Evolutionary conservation across 2,113 vertebrate species (phyloP).

Genomic region (Amphiprion percula): DNA sequence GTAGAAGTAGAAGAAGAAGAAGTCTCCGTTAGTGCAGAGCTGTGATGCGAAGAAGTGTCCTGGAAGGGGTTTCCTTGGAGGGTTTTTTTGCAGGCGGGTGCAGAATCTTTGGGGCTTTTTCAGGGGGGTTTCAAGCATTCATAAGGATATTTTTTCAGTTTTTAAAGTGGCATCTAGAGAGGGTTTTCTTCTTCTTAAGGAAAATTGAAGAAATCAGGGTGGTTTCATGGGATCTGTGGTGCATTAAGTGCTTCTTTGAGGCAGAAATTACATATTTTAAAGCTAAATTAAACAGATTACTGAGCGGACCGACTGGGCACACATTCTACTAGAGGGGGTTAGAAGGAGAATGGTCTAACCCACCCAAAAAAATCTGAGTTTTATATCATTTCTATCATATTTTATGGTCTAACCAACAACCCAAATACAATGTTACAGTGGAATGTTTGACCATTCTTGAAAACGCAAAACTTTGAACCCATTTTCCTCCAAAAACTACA

Average conservation of each 20-base stretch:
- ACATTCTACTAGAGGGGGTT: background rate
- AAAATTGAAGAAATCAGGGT: no score
- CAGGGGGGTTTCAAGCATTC: background rate
- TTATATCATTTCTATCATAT: no score
- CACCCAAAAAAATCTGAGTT: no score
- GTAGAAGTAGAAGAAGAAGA: constrained; percentile 21
- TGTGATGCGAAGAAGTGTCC: background rate
- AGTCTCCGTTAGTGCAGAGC: constrained; percentile 46
- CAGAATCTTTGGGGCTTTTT: background rate
- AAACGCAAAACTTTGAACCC: no score
- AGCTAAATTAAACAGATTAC: background rate
- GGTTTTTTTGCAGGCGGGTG: background rate
- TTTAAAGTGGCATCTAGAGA: background rate
- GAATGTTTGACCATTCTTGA: no score
- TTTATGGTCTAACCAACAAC: no score
- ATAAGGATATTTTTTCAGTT: background rate
- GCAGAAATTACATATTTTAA: background rate
- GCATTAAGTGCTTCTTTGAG: fast-evolving
- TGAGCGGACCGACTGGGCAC: background rate
- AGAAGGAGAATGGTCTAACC: no score
- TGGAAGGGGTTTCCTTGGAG: background rate
- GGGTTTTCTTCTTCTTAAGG: no score
- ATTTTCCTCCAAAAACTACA: no score
- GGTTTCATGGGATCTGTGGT: background rate
- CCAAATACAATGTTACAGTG: no score